A percentile compares a stretch with the other conserved stretches of the same genome.
These are phyloP conservation scores for Pelecanus crispus DNA, from an alignment of 2,113 vertebrate genomes.

Conservation along the genomic window DNA sequence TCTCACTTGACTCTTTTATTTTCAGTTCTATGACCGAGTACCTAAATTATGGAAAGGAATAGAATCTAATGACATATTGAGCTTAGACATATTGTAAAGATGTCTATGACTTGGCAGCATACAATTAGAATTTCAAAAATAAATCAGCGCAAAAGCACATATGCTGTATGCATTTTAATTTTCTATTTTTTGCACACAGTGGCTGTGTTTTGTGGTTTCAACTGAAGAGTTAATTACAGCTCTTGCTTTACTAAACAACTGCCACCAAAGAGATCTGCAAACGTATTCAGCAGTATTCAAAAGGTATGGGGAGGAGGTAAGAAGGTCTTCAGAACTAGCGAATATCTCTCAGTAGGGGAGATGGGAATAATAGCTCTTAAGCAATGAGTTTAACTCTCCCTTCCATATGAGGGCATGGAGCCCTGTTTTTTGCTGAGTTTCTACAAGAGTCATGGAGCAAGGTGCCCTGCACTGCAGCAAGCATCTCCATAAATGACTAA, in stretches of 20 bases:
- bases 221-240: constrained; percentile 3
- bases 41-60: neutral
- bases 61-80: neutral
- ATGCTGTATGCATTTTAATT: neutral
- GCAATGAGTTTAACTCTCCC: fast-evolving
- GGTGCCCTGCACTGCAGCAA: neutral
- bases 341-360: neutral
- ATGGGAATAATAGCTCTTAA: neutral
- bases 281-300: neutral
- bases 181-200: neutral
- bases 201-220: neutral
- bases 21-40: neutral
- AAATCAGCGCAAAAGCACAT: neutral
- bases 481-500: neutral
- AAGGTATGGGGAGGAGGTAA: neutral
- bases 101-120: neutral
- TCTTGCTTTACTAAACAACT: neutral
- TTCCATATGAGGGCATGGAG: neutral
- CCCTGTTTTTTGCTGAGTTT: neutral
- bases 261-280: neutral
- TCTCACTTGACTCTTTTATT: neutral
- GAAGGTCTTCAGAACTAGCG: neutral
- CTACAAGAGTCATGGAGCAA: neutral
- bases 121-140: constrained; percentile 37
- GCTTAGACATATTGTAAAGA: neutral